Conservation (phyloP, 2,113 vertebrate species). For the Planiliza haematocheilus region DNA sequence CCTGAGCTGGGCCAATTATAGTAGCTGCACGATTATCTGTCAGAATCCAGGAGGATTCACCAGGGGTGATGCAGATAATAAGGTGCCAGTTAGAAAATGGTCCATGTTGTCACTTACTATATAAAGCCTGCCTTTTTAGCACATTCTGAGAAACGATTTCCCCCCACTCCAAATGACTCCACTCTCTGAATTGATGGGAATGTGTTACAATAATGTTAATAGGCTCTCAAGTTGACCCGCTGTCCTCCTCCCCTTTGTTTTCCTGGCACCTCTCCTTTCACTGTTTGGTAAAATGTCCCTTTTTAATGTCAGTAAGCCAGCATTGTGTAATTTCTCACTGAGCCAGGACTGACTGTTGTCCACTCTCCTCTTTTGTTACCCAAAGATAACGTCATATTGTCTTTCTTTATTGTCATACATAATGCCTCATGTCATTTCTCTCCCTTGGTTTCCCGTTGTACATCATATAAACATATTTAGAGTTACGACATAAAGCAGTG, state of each 20-base stretch:
- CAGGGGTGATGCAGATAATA: neutral
- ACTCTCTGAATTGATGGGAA: neutral
- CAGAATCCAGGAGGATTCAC: neutral
- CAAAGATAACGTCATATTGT: too few relatives aligned
- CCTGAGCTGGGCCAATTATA: conserved; percentile 16
- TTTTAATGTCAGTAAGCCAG: neutral
- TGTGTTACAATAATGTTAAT: neutral
- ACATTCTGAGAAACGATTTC: neutral
- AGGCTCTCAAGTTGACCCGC: neutral
- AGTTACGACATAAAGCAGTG: neutral
- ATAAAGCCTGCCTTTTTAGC: conserved; percentile 5
- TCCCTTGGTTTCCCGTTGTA: neutral
- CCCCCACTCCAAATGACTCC: neutral
- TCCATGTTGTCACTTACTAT: neutral
- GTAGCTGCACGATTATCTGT: neutral
- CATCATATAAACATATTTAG: neutral
- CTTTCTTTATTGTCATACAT: too few relatives aligned
- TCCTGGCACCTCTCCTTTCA: neutral
- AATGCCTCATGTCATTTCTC: neutral
- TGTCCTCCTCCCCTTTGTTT: neutral
- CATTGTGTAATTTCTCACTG: neutral
- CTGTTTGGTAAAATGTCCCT: neutral
- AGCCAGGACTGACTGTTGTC: neutral
- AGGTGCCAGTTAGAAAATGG: neutral
- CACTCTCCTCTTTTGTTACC: neutral